phyloP scores from a whole-genome alignment of 2,888 invertebrate species.

The Agrenia bidenticulata region DNA sequence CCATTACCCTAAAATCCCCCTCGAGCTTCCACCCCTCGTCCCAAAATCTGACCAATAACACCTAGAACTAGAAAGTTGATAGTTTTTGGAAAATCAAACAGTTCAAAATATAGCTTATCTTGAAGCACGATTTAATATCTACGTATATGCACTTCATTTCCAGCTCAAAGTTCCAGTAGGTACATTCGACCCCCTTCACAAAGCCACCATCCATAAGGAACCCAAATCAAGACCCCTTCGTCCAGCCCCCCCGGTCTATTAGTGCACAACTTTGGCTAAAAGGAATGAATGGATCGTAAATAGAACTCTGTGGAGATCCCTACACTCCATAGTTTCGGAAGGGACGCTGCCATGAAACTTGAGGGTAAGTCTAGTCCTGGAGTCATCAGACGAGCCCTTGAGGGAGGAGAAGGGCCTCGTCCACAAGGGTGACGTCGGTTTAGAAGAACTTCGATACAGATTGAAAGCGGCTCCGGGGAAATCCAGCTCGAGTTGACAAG shows the following conservation, averaged over 20 bases:
- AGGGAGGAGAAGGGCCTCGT: slow-evolving; percentile 46
- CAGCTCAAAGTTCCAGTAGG: too few species aligned
- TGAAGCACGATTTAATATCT: too few species aligned
- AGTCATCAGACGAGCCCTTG: slow-evolving; percentile 51
- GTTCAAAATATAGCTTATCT: too few species aligned
- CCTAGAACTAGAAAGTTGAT: too few species aligned
- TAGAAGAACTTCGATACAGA: slow-evolving; percentile 48
- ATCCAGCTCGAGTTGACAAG: slow-evolving; percentile 49
- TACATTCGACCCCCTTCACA: too few species aligned
- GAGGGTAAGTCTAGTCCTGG: slow-evolving; percentile 48
- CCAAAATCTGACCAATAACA: too few species aligned
- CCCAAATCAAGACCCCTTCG: too few species aligned
- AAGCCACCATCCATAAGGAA: too few species aligned
- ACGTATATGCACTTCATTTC: too few species aligned
- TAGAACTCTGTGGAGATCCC: slow-evolving; percentile 48
- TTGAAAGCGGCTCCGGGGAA: slow-evolving; percentile 47
- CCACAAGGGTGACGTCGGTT: slow-evolving; percentile 49
- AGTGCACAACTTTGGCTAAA: slow-evolving; percentile 49
- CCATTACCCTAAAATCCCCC: too few species aligned
- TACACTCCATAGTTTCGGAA: slow-evolving; percentile 51
- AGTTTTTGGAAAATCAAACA: too few species aligned
- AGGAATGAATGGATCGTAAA: slow-evolving; percentile 51
- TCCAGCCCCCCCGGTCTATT: slow-evolving; percentile 5
- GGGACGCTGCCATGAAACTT: slow-evolving; percentile 48
- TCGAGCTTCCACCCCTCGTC: too few species aligned